These are phyloP conservation scores for Lissonota sp. DNA, from an alignment of 2,888 invertebrate genomes.

Conservation along the genomic window DNA sequence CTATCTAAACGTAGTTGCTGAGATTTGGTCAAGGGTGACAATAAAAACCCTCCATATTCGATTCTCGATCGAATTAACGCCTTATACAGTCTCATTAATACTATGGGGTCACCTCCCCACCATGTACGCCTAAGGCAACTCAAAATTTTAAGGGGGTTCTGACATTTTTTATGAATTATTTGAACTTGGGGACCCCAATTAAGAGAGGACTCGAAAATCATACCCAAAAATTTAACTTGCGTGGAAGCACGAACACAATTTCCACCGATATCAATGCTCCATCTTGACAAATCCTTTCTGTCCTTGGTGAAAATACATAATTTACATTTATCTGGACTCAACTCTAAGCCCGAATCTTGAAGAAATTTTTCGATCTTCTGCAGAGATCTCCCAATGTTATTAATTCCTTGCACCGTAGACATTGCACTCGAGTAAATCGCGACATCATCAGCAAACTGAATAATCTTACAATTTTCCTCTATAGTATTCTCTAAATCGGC, in stretches of 20 bases:
- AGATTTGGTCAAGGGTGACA: slow-evolving; percentile 5
- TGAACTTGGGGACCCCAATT: not conserved
- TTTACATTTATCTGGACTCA: slow-evolving; percentile 7
- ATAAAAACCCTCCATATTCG: slow-evolving; percentile 48
- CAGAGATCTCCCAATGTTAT: not conserved
- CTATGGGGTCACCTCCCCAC: slow-evolving; percentile 51
- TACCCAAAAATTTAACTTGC: not conserved
- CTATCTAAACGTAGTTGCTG: slow-evolving; percentile 33
- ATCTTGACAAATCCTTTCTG: not conserved
- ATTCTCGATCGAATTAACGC: slow-evolving; percentile 32
- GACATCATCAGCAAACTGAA: slow-evolving; percentile 22
- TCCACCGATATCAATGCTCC: not conserved
- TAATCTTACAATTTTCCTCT: not conserved
- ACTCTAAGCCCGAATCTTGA: not conserved
- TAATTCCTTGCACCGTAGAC: not conserved
- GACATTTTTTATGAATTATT: not conserved
- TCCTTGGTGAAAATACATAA: not conserved
- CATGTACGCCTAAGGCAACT: slow-evolving; percentile 34
- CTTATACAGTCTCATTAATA: slow-evolving; percentile 28
- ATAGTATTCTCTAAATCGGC: not conserved
- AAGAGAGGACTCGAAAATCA: not conserved
- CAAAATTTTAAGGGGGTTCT: slow-evolving; percentile 13
- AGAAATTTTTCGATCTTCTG: not conserved
- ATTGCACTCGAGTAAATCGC: not conserved
- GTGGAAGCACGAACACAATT: not conserved